Base-by-base conservation (phyloP, 2,888 invertebrate genomes). In the Labia minor region DNA sequence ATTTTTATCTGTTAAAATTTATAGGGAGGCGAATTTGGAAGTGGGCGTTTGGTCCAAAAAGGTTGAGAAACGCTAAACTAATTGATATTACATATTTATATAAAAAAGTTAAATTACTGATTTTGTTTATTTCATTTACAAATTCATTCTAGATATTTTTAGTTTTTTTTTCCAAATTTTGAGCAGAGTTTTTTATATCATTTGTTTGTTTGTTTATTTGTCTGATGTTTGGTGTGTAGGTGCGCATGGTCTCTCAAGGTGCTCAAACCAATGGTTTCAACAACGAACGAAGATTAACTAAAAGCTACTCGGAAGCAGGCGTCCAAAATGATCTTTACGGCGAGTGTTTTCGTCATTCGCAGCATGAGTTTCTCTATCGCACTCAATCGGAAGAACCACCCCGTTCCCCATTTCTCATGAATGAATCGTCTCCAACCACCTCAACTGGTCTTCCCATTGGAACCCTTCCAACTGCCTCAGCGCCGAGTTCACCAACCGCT, bases 181-280 rank as follows among this genome's bases (percentile, higher is more conserved):
- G n/a, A n/a, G n/a, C n/a, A n/a, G n/a, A n/a, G n/a, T n/a, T n/a
- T n/a, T n/a, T n/a, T n/a, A n/a, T n/a, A n/a, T n/a, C n/a, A n/a
- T n/a, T n/a, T n/a, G n/a, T n/a, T n/a, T n/a, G n/a, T n/a, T n/a
- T n/a, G n/a, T n/a, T n/a, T n/a, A n/a, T n/a, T n/a, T n/a, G n/a
- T n/a, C n/a, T n/a, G n/a, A n/a, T n/a, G n/a, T n/a, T n/a, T n/a
- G n/a, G n/a, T n/a, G n/a, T n/a, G n/a, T 72, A 88, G 83, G 90
- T 92, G 19, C 89, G 88, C 77, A 92, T 92, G 86, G 90, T 92
- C 62, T 92, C 92, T 11, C 92, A 92, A 75, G 92, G 91, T 19
- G 92, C 92, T 10, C 92, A 93, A 79, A 93, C 92, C 1, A 93
- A 93, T 78, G 92, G 92, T 1, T 80, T 85, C 68, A 82, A 80